These are phyloP conservation scores for Megaleporinus macrocephalus DNA, from an alignment of 2,113 vertebrate genomes.

Conservation along the genomic window DNA sequence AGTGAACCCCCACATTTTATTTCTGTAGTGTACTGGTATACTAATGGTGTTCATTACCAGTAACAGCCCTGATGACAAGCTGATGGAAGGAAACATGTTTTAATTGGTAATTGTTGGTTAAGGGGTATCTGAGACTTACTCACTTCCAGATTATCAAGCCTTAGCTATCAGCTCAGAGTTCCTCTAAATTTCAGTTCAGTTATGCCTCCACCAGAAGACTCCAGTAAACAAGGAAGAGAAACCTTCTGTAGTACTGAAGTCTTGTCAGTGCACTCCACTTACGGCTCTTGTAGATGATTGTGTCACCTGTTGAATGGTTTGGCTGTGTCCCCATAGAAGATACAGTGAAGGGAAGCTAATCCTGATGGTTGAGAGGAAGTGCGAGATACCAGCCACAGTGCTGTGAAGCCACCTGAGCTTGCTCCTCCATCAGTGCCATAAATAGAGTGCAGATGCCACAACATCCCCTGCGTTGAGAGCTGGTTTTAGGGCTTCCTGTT, in stretches of 20 bases:
- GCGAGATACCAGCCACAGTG: not conserved
- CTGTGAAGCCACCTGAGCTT: not conserved
- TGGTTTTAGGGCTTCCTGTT: constrained; percentile 44
- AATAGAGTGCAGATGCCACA: constrained; percentile 9
- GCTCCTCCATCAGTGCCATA: not conserved
- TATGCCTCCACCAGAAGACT: constrained; percentile 27
- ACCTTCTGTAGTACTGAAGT: not conserved
- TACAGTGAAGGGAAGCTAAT: not conserved
- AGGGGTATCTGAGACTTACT: constrained; percentile 17
- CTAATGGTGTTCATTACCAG: too few species aligned
- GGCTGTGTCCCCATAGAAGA: not conserved
- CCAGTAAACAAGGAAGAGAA: not conserved
- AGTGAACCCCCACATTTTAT: too few species aligned
- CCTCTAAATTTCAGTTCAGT: constrained; percentile 35
- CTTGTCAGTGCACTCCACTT: not conserved
- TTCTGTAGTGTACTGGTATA: too few species aligned
- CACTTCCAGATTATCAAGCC: constrained; percentile 16
- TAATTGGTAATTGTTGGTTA: not conserved
- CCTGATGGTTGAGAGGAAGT: not conserved
- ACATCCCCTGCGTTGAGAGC: not conserved
- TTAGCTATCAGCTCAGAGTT: constrained; percentile 23
- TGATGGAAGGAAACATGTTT: not conserved
- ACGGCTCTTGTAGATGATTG: not conserved
- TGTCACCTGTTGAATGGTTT: not conserved
- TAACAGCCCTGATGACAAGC: too few species aligned